These are phyloP conservation scores for Catajapyx aquilonaris DNA, from an alignment of 1,140 invertebrate genomes.

Conservation along the genomic window DNA sequence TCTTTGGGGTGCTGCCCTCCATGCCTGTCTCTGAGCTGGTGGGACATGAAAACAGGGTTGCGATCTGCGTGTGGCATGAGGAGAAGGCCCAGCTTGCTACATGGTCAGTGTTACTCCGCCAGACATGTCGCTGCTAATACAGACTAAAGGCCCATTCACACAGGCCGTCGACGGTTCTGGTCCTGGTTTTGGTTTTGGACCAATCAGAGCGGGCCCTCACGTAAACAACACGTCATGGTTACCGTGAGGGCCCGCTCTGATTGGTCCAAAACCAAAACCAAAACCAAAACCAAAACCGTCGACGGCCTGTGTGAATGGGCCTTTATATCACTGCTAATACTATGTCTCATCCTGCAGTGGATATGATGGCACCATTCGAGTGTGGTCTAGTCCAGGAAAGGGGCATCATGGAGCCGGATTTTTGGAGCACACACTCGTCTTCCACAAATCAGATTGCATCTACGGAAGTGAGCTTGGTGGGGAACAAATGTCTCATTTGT, in stretches of 20 bases:
- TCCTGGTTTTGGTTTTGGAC: too few relatives aligned
- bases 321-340: too few relatives aligned
- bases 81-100: constrained; percentile 27
- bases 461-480: constrained; percentile 29
- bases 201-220: too few relatives aligned
- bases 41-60: constrained; percentile 32
- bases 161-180: too few relatives aligned
- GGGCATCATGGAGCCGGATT: constrained; percentile 19
- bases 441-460: constrained; percentile 27
- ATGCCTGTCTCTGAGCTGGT: constrained; percentile 23
- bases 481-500: constrained; percentile 25
- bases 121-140: too few relatives aligned
- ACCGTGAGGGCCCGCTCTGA: too few relatives aligned
- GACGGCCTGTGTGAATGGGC: too few relatives aligned
- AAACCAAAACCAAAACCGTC: too few relatives aligned
- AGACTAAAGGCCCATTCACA: too few relatives aligned
- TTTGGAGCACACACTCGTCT: constrained; percentile 35
- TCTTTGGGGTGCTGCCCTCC: constrained; percentile 22
- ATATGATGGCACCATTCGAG: constrained; percentile 39
- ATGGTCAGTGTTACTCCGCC: constrained; percentile 19
- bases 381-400: constrained; percentile 28
- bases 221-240: too few relatives aligned
- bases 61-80: constrained; percentile 21
- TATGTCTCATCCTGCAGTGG: constrained; percentile 21
- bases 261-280: too few relatives aligned